These are phyloP conservation scores for Lasioglossum pauxillum DNA, from an alignment of 2,888 invertebrate genomes.

Conservation along the genomic window DNA sequence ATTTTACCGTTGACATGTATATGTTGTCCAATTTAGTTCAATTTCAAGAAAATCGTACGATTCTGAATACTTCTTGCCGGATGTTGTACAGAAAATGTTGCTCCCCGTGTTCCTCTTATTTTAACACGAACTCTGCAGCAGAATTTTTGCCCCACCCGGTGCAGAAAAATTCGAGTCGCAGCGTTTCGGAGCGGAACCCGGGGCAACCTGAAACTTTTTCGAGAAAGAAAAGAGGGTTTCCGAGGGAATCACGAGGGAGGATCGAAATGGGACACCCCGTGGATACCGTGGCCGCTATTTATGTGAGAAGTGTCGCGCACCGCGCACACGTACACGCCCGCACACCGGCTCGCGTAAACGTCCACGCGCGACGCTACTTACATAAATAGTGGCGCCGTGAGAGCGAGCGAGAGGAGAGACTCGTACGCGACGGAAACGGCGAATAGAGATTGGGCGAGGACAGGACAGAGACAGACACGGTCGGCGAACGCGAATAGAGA, in stretches of 20 bases:
- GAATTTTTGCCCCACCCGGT: neutral
- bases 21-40: neutral
- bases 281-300: constrained; percentile 29
- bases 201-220: constrained; percentile 2
- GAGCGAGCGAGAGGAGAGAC: neutral
- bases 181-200: neutral
- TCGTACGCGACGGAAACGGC: neutral
- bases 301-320: constrained; percentile 50
- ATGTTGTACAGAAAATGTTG: neutral
- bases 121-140: neutral
- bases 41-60: too few relatives aligned
- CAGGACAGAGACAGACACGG: neutral
- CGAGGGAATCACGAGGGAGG: neutral
- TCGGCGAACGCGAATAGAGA: constrained; percentile 13
- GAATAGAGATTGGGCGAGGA: constrained; percentile 10
- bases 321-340: constrained; percentile 8
- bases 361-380: constrained; percentile 52
- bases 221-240: constrained; percentile 9
- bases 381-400: constrained; percentile 46
- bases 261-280: constrained; percentile 22
- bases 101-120: neutral
- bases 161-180: neutral
- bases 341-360: constrained; percentile 31
- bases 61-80: too few relatives aligned
- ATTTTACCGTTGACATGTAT: neutral